A percentile compares a stretch with the other conserved stretches of the same genome.
Conservation (phyloP, 1,140 invertebrate species). For the Lepidurus packardi region DNA sequence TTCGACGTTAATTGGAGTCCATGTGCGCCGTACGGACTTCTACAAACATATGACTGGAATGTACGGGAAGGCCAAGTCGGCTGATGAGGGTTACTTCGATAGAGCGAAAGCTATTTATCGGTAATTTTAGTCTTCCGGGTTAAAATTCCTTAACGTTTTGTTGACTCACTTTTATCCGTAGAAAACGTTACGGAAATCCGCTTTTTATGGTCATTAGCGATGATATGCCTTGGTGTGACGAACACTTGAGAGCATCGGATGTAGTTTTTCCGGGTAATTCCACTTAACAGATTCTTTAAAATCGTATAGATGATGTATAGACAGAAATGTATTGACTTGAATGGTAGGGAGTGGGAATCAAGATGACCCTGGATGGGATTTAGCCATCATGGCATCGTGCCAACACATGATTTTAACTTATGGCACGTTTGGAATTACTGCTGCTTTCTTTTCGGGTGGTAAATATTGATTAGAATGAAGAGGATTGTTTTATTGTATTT, state of each 20-base stretch:
- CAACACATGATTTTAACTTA: neutral
- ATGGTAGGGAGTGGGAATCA: neutral
- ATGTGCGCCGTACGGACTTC: constrained; percentile 15
- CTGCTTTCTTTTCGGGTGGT: constrained; percentile 15
- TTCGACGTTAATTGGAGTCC: neutral
- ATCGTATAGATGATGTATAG: neutral
- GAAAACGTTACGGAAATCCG: constrained; percentile 10
- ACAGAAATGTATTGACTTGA: neutral
- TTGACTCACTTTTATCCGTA: neutral
- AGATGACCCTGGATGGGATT: neutral
- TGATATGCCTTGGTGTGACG: neutral
- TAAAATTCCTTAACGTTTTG: neutral
- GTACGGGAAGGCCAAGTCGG: constrained; percentile 1
- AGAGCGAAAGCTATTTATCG: constrained; percentile 5
- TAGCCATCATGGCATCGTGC: neutral
- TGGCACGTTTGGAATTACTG: constrained; percentile 16
- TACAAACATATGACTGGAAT: neutral
- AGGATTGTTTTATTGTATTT: too few relatives aligned
- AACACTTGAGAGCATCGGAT: neutral
- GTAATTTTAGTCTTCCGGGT: neutral
- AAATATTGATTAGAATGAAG: neutral
- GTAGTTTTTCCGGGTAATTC: constrained; percentile 14
- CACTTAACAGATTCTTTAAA: neutral
- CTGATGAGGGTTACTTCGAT: neutral
- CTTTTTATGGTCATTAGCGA: neutral